These are phyloP conservation scores for Leucosticte australis DNA, from an alignment of 2,113 vertebrate species.

Conservation along the genomic window DNA sequence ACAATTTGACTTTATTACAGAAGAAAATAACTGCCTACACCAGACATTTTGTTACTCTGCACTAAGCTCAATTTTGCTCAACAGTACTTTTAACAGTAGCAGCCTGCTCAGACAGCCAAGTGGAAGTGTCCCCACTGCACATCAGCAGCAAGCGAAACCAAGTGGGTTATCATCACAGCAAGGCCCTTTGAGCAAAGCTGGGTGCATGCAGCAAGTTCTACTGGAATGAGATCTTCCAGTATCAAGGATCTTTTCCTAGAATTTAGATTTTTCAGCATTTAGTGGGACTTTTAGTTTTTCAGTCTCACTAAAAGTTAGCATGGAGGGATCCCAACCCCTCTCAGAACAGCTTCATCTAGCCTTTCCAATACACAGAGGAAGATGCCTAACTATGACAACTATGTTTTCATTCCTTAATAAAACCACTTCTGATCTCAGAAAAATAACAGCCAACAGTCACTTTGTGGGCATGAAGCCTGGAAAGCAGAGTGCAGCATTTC, in stretches of 20 bases:
- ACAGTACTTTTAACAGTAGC: not conserved
- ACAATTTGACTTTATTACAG: not conserved
- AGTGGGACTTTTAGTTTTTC: not conserved
- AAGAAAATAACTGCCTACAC: not conserved
- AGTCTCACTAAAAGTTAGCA: not conserved
- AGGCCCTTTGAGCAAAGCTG: not conserved
- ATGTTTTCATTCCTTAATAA: not conserved
- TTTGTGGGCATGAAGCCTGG: not conserved
- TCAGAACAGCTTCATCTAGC: not conserved
- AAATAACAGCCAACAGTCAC: not conserved
- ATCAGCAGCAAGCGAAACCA: constrained; percentile 61
- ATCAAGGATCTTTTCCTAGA: not conserved
- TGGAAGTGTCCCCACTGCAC: constrained; percentile 41
- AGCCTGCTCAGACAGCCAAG: constrained; percentile 68
- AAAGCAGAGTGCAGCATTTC: not conserved
- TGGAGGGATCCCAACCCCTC: not conserved
- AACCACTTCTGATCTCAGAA: not conserved
- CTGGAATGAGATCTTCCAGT: not conserved
- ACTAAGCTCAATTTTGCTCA: not conserved
- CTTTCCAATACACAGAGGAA: not conserved
- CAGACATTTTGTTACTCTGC: not conserved
- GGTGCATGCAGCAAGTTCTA: not conserved
- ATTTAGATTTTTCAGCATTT: not conserved
- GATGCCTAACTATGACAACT: not conserved
- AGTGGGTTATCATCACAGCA: constrained; percentile 48